Evolutionary conservation across 1,140 invertebrate species (phyloP).

Genomic region (Drosophila jambulina): DNA sequence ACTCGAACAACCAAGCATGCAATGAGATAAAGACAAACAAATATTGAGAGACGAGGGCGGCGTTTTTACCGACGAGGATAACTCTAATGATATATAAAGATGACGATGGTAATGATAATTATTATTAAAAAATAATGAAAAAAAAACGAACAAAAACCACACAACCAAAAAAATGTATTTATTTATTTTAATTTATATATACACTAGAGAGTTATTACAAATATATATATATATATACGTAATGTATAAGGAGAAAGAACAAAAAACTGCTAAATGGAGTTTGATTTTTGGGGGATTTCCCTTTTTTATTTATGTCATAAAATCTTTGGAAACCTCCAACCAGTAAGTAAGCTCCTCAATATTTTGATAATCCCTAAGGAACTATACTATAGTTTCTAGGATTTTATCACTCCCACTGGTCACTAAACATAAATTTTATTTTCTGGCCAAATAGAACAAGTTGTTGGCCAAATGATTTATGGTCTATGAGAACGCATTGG

Average conservation of each 20-base stretch:
- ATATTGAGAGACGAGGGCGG: constrained; percentile 38
- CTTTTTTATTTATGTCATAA: background rate
- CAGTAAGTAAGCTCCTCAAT: background rate
- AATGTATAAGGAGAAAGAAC: constrained; percentile 76
- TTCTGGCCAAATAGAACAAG: constrained; percentile 39
- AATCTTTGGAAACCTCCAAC: background rate
- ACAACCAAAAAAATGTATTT: constrained; percentile 80
- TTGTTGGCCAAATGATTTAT: constrained; percentile 66
- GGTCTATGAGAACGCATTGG: constrained; percentile 64
- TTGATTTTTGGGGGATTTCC: background rate
- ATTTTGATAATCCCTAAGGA: background rate
- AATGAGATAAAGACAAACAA: constrained; percentile 71
- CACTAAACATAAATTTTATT: constrained; percentile 40
- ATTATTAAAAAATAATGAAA: constrained; percentile 40
- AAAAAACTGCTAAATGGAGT: constrained; percentile 1
- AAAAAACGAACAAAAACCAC: constrained; percentile 31
- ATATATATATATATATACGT: constrained; percentile 75
- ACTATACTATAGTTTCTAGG: background rate
- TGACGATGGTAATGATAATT: constrained; percentile 65
- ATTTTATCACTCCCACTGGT: constrained; percentile 11
- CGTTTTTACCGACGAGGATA: constrained; percentile 75
- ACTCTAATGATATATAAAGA: constrained; percentile 58
- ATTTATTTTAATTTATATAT: constrained; percentile 84
- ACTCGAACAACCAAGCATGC: constrained; percentile 69
- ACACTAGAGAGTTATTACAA: constrained; percentile 83